A percentile compares a stretch with the other conserved stretches of the same genome.
phyloP scores from a whole-genome alignment of 2,113 vertebrate genomes.

The Corvus moneduloides region DNA sequence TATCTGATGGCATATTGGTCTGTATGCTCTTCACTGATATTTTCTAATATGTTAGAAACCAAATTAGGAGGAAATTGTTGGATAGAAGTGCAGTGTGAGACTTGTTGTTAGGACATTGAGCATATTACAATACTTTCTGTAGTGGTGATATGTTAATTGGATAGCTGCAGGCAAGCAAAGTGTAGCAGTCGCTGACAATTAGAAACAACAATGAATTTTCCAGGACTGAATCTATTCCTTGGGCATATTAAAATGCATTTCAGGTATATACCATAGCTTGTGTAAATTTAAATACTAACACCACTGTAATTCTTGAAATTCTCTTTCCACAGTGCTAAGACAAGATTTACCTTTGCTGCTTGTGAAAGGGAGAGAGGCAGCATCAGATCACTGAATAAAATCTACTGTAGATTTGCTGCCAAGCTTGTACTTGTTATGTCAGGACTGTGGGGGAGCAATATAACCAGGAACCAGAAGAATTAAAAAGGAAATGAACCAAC shows the following conservation, averaged over 20 bases:
- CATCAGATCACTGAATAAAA: background rate
- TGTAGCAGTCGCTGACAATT: constrained; percentile 75
- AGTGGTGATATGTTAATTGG: constrained; percentile 72
- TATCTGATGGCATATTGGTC: background rate
- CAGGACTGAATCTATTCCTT: constrained; percentile 36
- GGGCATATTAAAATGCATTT: constrained; percentile 60
- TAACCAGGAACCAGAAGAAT: background rate
- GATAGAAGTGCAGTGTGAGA: constrained; percentile 5
- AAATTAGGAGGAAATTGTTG: constrained; percentile 27
- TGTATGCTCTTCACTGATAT: background rate
- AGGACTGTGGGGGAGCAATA: background rate
- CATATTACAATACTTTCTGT: constrained; percentile 66
- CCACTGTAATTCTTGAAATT: background rate
- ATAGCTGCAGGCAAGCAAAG: constrained; percentile 74
- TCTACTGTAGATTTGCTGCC: background rate
- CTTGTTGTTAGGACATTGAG: constrained; percentile 32
- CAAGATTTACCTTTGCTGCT: background rate
- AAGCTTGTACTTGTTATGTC: background rate
- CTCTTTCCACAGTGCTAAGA: background rate
- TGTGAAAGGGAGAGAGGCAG: background rate
- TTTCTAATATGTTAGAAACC: constrained; percentile 23
- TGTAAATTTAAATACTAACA: background rate
- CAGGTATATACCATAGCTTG: constrained; percentile 30
- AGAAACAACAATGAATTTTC: constrained; percentile 67
- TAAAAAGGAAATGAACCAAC: background rate